Evolutionary conservation across 2,797 vertebrate species (phyloP), one percentile per base, ranked within the genome.

Genomic region (Rhinophrynus dorsalis): DNA sequence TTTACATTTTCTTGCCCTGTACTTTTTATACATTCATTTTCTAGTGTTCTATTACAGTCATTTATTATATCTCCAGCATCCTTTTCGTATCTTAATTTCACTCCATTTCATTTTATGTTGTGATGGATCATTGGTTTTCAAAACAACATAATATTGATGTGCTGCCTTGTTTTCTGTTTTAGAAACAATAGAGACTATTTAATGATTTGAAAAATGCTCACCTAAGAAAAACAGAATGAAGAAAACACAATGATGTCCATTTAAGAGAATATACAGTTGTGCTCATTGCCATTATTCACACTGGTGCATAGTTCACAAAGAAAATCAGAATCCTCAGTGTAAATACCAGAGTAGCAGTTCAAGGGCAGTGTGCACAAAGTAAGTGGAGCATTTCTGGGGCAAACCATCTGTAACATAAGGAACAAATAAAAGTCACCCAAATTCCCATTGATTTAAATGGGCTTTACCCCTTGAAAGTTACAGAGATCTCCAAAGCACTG

Each of bases 81-180:
- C 23, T 64, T 71, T 71, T 51, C 8, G 33, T 65, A 24, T 65
- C 54, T 72, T 72, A 65, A 71, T 64, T 72, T 72, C 69, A 65
- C 69, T 72, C 54, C 69, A 51, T 72, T 72, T 65, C 54, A 24
- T 65, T 72, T 72, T 72, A 65, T 72, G 69, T 63, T 59, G 61
- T 59, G 69, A 72, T 72, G 61, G 61, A 72, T 65, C 69, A 65
- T 72, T 72, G 54, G 61, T 72, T 72, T 45, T 58, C 69, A 72
- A 59, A 72, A 72, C 69, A 72, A 65, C 69, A 72, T 72, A 42
- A 65, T 72, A 72, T 72, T 65, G 69, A 65, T 65, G 61, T 18
- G 52, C 61, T 72, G 69, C 61, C 69, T 72, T 72, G 61, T 72
- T 58, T 72, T 61, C 44, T 65, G 54, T 72, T 51, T 72, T 72